Conservation (phyloP, 1,140 invertebrate species). For the Drosophila littoralis region DNA sequence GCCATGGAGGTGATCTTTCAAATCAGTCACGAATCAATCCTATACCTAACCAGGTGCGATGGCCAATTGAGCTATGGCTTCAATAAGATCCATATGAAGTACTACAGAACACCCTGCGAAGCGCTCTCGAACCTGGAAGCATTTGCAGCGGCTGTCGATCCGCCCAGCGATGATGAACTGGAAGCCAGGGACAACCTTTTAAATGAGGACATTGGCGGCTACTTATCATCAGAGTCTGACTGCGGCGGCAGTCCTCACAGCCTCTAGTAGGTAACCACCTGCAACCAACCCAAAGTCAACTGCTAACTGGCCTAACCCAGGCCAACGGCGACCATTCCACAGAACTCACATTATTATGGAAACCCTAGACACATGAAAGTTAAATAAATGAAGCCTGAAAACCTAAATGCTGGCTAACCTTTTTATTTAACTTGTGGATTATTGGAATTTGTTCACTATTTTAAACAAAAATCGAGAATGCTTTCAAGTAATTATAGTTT, state of each 20-base stretch:
- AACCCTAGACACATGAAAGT: not conserved
- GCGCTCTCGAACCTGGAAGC: conserved; percentile 20
- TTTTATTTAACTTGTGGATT: not conserved
- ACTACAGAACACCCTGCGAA: conserved; percentile 4
- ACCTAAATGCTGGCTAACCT: not conserved
- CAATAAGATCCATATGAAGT: conserved; percentile 22
- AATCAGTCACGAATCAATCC: conserved; percentile 6
- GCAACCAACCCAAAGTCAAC: not conserved
- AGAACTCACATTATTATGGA: not conserved
- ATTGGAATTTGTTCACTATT: not conserved
- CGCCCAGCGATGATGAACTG: conserved; percentile 13
- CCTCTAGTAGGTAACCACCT: not conserved
- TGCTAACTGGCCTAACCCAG: not conserved
- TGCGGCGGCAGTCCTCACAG: not conserved
- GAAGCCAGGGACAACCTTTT: not conserved
- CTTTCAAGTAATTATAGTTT: not conserved
- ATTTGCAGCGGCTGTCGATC: conserved; percentile 30
- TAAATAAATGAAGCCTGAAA: conserved; percentile 10
- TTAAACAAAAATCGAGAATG: not conserved
- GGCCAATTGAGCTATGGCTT: conserved; percentile 16
- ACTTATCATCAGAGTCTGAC: not conserved
- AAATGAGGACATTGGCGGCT: conserved; percentile 1
- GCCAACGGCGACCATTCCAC: not conserved
- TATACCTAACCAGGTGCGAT: conserved; percentile 3
- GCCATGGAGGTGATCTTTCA: conserved; percentile 24